Base-by-base conservation (phyloP, 1,140 invertebrate species). In the Camponotus floridanus region DNA sequence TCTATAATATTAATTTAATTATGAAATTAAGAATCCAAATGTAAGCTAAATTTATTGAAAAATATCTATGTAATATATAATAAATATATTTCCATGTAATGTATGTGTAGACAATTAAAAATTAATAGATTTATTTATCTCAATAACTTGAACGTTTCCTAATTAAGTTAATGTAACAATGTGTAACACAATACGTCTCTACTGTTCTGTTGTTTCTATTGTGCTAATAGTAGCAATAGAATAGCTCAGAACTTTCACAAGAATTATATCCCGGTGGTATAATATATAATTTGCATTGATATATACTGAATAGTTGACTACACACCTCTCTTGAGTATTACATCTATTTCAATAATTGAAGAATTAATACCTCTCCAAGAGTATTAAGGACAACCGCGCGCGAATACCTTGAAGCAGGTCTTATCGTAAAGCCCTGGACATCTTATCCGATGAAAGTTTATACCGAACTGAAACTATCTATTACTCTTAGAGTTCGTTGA, bases 381-480 rank as follows among this genome's bases (percentile, higher is more conserved):
- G 71, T 76, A 87, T 87, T 85, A 76, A 76, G 85, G 45, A 64
- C 61, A 59, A 74, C 71, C 80, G 48, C 80, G 45, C 80, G 61
- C 68, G 68, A 74, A 65, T 83, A 74, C 62, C 73, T 79, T 48
- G 74, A 73, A 87, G 59, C 68, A 67, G 74, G 86, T 86, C 83
- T 86, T 89, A 88, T 81, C 76, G 81, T 39, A 80, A 87, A 79
- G 71, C 86, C 67, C 42, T 85, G 80, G 81, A 89, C 81, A 89
- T 57, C 68, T 83, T 86, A 87, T 89, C 83, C 88, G 62, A 78
- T 85, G 83, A 85, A 87, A 87, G 71, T 87, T 87, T 85, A 78
- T 78, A 85, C 65, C 62, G 11, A 85, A 85, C 73, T 87, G 73
- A 87, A 85, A 86, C 87, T 74, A 88, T 79, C 87, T 71, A 87